phyloP scores from a whole-genome alignment of 2,113 vertebrate genomes.

The Ctenomys sociabilis region DNA sequence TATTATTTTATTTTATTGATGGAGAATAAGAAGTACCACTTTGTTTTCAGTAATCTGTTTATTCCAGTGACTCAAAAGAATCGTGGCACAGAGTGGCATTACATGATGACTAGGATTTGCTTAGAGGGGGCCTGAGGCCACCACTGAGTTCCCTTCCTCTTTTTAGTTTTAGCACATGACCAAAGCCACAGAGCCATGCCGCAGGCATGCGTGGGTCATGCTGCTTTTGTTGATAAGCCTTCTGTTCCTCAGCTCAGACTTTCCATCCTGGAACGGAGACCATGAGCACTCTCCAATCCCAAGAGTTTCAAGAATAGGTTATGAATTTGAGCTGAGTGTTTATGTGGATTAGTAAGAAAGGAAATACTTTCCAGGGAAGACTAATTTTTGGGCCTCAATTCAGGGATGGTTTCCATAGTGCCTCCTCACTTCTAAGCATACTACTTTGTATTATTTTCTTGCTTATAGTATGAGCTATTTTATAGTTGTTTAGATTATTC shows the following conservation, averaged over 20 bases:
- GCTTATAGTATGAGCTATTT: neutral
- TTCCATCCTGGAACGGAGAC: slow-evolving; percentile 33
- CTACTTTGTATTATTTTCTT: neutral
- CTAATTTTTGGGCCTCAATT: neutral
- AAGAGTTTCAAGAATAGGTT: neutral
- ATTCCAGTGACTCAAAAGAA: neutral
- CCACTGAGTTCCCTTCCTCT: neutral
- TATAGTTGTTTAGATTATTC: neutral
- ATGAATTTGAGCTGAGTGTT: neutral
- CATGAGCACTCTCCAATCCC: neutral
- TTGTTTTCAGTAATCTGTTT: neutral
- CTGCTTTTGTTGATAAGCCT: neutral
- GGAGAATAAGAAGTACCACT: neutral
- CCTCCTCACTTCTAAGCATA: neutral
- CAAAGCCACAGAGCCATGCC: neutral
- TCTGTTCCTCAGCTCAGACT: neutral
- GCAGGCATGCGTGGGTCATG: neutral
- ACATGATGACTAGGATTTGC: neutral
- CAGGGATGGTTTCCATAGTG: neutral
- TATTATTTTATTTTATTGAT: neutral
- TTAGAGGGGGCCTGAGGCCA: neutral
- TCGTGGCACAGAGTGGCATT: neutral
- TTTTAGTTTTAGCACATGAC: slow-evolving; percentile 31
- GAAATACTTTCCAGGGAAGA: neutral
- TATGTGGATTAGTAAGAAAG: neutral